A percentile compares a stretch with the other conserved stretches of the same genome.
Evolutionary conservation across 2,797 vertebrate species (phyloP).

Genomic region (Tauraco hartlaubi): DNA sequence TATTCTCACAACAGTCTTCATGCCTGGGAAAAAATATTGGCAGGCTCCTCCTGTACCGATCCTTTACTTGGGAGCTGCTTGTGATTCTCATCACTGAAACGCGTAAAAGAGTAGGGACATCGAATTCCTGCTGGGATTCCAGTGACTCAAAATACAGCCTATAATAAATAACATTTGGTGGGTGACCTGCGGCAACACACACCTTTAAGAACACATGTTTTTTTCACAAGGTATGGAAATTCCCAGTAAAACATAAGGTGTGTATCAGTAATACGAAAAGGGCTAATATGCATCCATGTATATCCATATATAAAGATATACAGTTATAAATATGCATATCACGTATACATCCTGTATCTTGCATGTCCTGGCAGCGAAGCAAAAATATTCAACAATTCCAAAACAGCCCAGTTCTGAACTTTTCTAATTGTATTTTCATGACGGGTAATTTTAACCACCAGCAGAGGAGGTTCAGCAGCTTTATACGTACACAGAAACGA

Average conservation of each 20-base stretch:
- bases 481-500: not conserved
- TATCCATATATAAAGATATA: not conserved
- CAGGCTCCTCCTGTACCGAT: not conserved
- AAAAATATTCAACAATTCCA: not conserved
- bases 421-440: constrained; percentile 2
- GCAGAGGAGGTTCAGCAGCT: constrained; percentile 31
- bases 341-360: not conserved
- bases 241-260: not conserved
- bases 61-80: not conserved
- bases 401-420: not conserved
- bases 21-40: not conserved
- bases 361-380: not conserved
- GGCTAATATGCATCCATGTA: not conserved
- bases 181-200: not conserved
- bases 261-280: not conserved
- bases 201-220: not conserved
- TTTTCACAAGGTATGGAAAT: not conserved
- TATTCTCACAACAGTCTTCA: not conserved
- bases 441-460: not conserved
- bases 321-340: not conserved
- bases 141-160: not conserved
- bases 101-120: not conserved
- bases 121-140: not conserved
- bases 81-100: not conserved
- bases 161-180: not conserved